phyloP scores from a whole-genome alignment of 2,113 vertebrate genomes.

The Ptilonorhynchus violaceus region DNA sequence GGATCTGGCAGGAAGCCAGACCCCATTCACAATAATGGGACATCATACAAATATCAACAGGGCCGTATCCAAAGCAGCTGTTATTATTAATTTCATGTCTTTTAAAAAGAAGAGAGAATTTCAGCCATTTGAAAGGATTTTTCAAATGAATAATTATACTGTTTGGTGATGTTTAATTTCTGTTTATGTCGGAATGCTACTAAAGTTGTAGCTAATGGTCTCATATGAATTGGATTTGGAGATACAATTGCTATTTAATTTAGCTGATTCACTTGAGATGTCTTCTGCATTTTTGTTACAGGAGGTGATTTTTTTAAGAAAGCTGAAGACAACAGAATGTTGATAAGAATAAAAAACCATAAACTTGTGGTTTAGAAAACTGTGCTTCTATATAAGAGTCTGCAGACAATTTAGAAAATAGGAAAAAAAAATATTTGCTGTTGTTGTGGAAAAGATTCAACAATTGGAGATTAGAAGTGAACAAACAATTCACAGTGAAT shows the following conservation, averaged over 20 bases:
- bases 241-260: not conserved
- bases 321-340: not conserved
- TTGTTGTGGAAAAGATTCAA: not conserved
- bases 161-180: constrained; percentile 51
- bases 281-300: not conserved
- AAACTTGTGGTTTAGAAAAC: not conserved
- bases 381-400: not conserved
- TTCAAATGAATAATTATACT: constrained; percentile 50
- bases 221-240: not conserved
- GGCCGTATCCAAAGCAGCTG: constrained; percentile 33
- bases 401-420: not conserved
- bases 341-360: not conserved
- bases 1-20: constrained; percentile 37
- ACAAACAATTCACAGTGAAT: not conserved
- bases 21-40: constrained; percentile 36
- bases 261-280: not conserved
- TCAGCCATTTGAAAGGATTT: constrained; percentile 15
- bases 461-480: not conserved
- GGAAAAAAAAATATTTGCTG: not conserved
- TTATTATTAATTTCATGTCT: constrained; percentile 54
- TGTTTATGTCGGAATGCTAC: constrained; percentile 37
- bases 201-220: constrained; percentile 15
- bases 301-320: not conserved
- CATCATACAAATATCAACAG: constrained; percentile 23
- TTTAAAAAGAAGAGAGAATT: constrained; percentile 32